phyloP scores from a whole-genome alignment of 2,113 vertebrate species.

The Spea multiplicata region DNA sequence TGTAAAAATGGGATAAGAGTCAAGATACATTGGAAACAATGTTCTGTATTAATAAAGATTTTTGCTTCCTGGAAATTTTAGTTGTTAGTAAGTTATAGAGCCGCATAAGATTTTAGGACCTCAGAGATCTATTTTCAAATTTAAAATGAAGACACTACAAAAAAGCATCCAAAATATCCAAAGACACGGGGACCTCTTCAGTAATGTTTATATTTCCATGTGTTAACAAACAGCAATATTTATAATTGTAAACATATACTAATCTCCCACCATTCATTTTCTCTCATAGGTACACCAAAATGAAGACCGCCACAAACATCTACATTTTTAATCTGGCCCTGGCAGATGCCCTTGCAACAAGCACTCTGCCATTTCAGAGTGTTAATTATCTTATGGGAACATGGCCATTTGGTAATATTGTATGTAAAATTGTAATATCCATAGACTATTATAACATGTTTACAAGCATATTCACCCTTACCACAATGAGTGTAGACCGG shows the following conservation, averaged over 20 bases:
- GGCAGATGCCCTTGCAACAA: constrained; percentile 93
- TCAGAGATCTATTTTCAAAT: background rate
- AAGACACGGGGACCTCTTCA: too few species aligned
- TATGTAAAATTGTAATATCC: constrained; percentile 95
- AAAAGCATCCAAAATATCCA: too few species aligned
- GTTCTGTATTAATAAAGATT: too few species aligned
- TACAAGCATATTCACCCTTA: constrained; percentile 97
- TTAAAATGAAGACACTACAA: background rate
- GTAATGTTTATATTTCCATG: too few species aligned
- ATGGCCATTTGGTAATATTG: constrained; percentile 89
- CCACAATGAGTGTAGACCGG: constrained; percentile 97
- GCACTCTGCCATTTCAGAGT: constrained; percentile 95
- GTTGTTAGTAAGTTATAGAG: too few species aligned
- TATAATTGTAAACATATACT: background rate
- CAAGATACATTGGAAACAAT: too few species aligned
- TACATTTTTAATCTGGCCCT: constrained; percentile 98
- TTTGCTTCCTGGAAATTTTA: too few species aligned
- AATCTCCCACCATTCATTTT: background rate
- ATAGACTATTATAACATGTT: constrained; percentile 99
- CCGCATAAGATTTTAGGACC: too few species aligned
- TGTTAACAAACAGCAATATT: too few species aligned
- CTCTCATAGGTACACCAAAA: constrained; percentile 89
- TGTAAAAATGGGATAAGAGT: too few species aligned
- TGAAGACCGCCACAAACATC: constrained; percentile 99
- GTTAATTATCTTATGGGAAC: constrained; percentile 97